Conservation (phyloP, 2,113 vertebrate genomes). For the Sterrhoptilus dennistouni region DNA sequence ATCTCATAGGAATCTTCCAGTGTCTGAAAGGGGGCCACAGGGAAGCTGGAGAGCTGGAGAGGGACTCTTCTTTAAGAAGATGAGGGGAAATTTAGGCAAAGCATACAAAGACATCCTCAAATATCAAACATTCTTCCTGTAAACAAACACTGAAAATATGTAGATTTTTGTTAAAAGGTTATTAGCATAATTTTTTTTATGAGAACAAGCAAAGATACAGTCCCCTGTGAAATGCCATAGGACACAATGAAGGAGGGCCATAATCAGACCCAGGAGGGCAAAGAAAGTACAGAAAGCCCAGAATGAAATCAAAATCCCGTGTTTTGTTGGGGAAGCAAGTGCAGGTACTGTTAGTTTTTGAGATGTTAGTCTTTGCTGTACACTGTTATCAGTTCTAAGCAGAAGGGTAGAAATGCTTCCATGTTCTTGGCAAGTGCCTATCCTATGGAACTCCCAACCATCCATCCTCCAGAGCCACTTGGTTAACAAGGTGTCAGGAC, state of each 20-base stretch:
- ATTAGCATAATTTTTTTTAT: neutral
- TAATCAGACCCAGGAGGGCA: neutral
- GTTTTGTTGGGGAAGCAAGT: neutral
- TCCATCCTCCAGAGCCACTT: neutral
- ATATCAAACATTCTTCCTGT: neutral
- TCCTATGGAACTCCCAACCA: rapidly evolving
- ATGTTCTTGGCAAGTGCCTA: neutral
- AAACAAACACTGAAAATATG: neutral
- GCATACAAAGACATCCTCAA: neutral
- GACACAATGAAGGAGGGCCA: neutral
- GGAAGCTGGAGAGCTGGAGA: neutral
- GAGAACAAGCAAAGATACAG: neutral
- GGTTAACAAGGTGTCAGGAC: neutral
- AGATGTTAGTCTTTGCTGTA: neutral
- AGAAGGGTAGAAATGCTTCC: neutral
- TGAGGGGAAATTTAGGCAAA: neutral
- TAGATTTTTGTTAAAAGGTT: neutral
- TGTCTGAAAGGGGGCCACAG: neutral
- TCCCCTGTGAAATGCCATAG: neutral
- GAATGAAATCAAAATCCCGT: neutral
- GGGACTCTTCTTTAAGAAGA: neutral
- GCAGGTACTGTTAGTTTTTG: neutral
- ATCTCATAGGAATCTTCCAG: too few species aligned
- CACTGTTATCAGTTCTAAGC: neutral
- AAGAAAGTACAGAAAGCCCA: neutral